These are phyloP conservation scores for Kuschelorhynchus macadamiae DNA, from an alignment of 2,888 invertebrate genomes.

Conservation along the genomic window DNA sequence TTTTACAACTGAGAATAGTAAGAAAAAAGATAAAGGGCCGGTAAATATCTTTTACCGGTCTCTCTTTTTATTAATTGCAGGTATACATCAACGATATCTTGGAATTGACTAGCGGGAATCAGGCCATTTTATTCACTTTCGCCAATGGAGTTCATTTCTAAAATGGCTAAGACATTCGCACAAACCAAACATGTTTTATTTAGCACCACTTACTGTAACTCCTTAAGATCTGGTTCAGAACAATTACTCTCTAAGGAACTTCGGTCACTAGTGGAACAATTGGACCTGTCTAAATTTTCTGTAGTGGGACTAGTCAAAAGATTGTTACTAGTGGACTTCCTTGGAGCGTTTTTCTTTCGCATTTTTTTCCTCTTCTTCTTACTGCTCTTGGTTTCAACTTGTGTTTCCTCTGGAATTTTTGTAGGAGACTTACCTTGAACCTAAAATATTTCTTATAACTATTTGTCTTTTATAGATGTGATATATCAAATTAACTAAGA, in stretches of 20 bases:
- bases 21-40: no score
- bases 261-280: slow-evolving; percentile 65
- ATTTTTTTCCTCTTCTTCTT: slow-evolving; percentile 87
- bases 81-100: no score
- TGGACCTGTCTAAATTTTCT: slow-evolving; percentile 64
- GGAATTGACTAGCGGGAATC: no score
- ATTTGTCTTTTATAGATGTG: no score
- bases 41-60: no score
- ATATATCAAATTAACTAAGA: no score
- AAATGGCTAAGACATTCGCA: no score
- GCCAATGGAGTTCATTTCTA: no score
- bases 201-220: slow-evolving; percentile 64
- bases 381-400: slow-evolving; percentile 71
- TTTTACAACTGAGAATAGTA: neutral
- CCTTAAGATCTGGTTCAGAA: slow-evolving; percentile 66
- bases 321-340: slow-evolving; percentile 75
- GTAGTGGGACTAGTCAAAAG: slow-evolving; percentile 69
- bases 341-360: slow-evolving; percentile 83
- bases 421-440: slow-evolving; percentile 28
- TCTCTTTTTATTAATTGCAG: no score
- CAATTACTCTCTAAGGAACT: slow-evolving; percentile 67
- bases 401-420: slow-evolving; percentile 51
- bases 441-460: no score
- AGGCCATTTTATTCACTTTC: no score
- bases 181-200: no score